A percentile compares a stretch with the other conserved stretches of the same genome.
phyloP scores from a whole-genome alignment of 1,140 invertebrate genomes.

The Agrilus planipennis region DNA sequence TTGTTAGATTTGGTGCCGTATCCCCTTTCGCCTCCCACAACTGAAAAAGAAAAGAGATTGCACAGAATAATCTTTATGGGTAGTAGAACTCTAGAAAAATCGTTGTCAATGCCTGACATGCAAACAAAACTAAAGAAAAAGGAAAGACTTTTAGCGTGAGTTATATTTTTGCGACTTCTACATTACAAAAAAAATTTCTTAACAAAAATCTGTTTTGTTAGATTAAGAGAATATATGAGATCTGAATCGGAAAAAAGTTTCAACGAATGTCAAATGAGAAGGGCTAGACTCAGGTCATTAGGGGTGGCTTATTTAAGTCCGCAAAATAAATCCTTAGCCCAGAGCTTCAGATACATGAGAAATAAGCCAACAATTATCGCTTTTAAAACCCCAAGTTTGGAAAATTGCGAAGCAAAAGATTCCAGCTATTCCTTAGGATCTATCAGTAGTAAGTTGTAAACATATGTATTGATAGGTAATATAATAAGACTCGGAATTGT shows the following conservation, averaged over 20 bases:
- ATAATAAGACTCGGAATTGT: too few species aligned
- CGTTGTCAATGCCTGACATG: constrained; percentile 71
- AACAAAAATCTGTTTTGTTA: constrained; percentile 30
- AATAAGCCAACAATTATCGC: constrained; percentile 78
- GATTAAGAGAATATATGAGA: constrained; percentile 55
- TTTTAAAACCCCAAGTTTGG: constrained; percentile 65
- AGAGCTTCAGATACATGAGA: constrained; percentile 76
- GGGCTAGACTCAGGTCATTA: constrained; percentile 49
- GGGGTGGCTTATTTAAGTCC: constrained; percentile 58
- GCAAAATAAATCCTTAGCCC: constrained; percentile 63
- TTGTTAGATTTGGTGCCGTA: constrained; percentile 5
- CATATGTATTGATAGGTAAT: too few species aligned
- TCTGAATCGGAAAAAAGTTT: constrained; percentile 69
- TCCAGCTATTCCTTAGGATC: constrained; percentile 41
- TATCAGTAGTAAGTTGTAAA: too few species aligned
- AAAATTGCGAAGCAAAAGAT: constrained; percentile 47
- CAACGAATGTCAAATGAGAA: constrained; percentile 50
- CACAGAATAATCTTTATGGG: constrained; percentile 36
- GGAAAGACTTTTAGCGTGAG: constrained; percentile 55
- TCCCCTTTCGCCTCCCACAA: constrained; percentile 10
- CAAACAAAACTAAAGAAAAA: constrained; percentile 58
- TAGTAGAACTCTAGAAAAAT: constrained; percentile 58
- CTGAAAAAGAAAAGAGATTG: constrained; percentile 33
- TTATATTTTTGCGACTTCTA: constrained; percentile 18
- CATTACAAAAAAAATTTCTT: background rate